phyloP scores from a whole-genome alignment of 2,113 vertebrate species.

The Chaetodon auriga region DNA sequence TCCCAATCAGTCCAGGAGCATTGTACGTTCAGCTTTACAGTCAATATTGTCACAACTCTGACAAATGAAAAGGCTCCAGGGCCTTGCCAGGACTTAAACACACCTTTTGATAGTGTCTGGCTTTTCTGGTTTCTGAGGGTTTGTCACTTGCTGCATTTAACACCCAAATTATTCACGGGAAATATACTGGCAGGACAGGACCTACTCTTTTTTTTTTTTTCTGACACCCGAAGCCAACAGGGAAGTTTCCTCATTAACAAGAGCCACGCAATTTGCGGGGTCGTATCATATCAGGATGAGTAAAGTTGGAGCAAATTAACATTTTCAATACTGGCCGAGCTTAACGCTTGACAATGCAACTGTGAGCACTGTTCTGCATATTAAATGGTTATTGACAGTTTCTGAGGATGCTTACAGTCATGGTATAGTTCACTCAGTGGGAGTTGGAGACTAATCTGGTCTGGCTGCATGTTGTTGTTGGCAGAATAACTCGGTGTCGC shows the following conservation, averaged over 20 bases:
- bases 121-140: conserved; percentile 31
- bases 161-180: conserved; percentile 7
- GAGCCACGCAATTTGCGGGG: neutral
- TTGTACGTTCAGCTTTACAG: conserved; percentile 52
- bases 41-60: conserved; percentile 59
- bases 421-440: neutral
- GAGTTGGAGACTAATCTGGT: conserved; percentile 39
- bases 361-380: neutral
- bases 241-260: neutral
- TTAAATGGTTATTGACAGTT: neutral
- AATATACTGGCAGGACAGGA: neutral
- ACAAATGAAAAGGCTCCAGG: conserved; percentile 28
- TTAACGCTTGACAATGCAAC: neutral
- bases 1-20: conserved; percentile 38
- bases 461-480: conserved; percentile 49
- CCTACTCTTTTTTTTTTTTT: neutral
- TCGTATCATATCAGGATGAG: conserved; percentile 2
- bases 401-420: neutral
- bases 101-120: conserved; percentile 25
- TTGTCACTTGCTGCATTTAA: conserved; percentile 38
- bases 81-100: conserved; percentile 27
- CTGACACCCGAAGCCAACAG: neutral
- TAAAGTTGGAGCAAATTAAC: neutral
- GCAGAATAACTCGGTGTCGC: conserved; percentile 96
- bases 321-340: neutral